Evolutionary conservation across 92 coral and sea anemone species (phyloP).

Genomic region (Porites lobata): DNA sequence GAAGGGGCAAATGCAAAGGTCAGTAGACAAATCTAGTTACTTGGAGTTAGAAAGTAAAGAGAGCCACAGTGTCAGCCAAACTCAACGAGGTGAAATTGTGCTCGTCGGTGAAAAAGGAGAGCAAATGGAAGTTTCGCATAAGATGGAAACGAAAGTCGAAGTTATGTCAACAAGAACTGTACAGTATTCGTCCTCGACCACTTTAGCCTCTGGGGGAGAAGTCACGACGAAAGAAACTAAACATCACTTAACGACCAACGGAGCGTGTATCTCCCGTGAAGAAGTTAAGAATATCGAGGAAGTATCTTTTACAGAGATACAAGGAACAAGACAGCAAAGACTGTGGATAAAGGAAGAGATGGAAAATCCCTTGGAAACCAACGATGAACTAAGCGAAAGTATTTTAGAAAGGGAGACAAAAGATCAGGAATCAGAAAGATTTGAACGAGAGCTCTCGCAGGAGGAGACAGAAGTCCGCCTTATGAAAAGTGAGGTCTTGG

Average conservation of each 20-base stretch:
- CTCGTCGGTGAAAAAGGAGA: constrained; percentile 1
- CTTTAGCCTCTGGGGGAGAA: constrained; percentile 12
- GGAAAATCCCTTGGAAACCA: not conserved
- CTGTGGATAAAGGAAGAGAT: constrained; percentile 5
- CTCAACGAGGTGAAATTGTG: constrained; percentile 1
- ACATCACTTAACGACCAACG: constrained; percentile 11
- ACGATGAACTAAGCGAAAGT: constrained; percentile 37
- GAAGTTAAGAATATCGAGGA: constrained; percentile 13
- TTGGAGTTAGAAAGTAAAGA: constrained; percentile 7
- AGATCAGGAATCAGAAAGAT: constrained; percentile 51
- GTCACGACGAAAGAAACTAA: constrained; percentile 5
- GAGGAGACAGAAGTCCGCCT: constrained; percentile 59
- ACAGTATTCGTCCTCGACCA: constrained; percentile 5
- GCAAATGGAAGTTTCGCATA: constrained; percentile 10
- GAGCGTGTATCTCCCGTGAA: constrained; percentile 13
- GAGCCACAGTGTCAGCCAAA: constrained; percentile 9
- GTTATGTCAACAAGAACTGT: constrained; percentile 10
- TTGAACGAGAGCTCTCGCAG: constrained; percentile 54
- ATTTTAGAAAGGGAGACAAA: constrained; percentile 46
- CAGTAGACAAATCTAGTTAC: constrained; percentile 17
- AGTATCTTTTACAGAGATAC: constrained; percentile 11
- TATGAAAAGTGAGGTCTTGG: constrained; percentile 31
- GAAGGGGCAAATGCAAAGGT: constrained; percentile 5
- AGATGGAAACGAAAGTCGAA: constrained; percentile 29
- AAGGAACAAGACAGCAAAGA: not conserved